These are phyloP conservation scores for Siniperca obscura DNA, from an alignment of 2,797 vertebrate genomes.

Conservation along the genomic window DNA sequence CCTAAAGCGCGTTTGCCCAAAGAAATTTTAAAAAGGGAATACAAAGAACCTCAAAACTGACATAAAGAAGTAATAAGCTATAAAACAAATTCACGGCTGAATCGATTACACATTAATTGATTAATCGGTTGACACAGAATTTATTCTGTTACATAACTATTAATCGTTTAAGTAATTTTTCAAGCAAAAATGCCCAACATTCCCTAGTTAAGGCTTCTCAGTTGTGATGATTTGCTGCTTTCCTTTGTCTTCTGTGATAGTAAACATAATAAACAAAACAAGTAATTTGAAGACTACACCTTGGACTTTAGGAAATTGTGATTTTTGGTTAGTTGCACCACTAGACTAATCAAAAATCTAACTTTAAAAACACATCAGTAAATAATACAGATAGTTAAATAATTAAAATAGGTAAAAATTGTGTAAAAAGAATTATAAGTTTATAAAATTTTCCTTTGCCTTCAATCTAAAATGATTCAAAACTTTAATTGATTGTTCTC, in stretches of 20 bases:
- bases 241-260: background rate
- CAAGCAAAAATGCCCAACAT: background rate
- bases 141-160: background rate
- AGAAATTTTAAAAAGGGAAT: slow-evolving; percentile 17
- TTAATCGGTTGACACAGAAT: background rate
- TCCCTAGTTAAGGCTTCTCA: background rate
- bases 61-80: background rate
- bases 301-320: background rate
- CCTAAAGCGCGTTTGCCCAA: slow-evolving; percentile 12
- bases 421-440: background rate
- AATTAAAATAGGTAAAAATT: background rate
- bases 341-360: background rate
- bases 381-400: background rate
- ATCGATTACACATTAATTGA: background rate
- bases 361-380: background rate
- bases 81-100: background rate
- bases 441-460: no score
- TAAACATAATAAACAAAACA: no score
- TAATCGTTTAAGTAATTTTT: background rate
- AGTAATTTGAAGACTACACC: no score
- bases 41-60: background rate
- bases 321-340: background rate
- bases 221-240: background rate
- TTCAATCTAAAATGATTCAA: background rate
- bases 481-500: no score